Percentiles rank a stretch among this genome's conserved stretches.
Evolutionary conservation across 2,113 vertebrate species (phyloP).

Genomic region (Craseonycteris thonglongyai): DNA sequence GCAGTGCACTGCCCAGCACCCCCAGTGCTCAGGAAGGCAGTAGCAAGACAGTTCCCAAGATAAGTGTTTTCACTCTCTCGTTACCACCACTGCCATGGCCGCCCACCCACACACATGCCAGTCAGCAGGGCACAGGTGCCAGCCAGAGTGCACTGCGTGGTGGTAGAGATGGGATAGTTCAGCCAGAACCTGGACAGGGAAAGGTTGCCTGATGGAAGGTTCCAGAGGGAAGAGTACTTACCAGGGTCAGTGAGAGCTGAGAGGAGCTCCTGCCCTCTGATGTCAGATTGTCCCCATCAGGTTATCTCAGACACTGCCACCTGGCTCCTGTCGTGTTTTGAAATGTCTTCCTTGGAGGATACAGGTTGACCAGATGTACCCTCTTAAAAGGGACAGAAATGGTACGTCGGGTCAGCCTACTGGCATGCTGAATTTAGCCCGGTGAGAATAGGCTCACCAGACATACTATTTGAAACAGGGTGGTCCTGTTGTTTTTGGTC

Average conservation of each 20-base stretch:
- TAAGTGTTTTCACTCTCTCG: no score
- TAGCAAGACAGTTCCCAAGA: not conserved
- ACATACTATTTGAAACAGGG: no score
- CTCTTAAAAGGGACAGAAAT: no score
- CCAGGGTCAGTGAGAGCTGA: not conserved
- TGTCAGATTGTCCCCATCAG: not conserved
- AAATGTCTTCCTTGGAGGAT: not conserved
- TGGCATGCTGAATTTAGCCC: no score
- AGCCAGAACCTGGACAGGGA: not conserved
- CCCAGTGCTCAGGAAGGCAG: not conserved
- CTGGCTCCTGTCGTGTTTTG: not conserved
- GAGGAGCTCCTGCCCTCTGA: no score
- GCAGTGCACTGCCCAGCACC: not conserved
- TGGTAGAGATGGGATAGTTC: not conserved
- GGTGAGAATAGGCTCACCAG: no score
- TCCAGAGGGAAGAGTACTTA: not conserved
- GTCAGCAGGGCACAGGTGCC: not conserved
- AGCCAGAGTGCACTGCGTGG: not conserved
- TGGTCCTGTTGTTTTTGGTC: no score
- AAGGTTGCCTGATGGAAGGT: not conserved
- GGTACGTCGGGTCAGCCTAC: no score
- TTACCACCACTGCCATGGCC: accelerated
- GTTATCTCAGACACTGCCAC: not conserved
- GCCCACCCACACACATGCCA: accelerated
- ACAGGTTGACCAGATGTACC: no score